phyloP scores from a whole-genome alignment of 2,888 invertebrate species.

The Tethea ocularis region DNA sequence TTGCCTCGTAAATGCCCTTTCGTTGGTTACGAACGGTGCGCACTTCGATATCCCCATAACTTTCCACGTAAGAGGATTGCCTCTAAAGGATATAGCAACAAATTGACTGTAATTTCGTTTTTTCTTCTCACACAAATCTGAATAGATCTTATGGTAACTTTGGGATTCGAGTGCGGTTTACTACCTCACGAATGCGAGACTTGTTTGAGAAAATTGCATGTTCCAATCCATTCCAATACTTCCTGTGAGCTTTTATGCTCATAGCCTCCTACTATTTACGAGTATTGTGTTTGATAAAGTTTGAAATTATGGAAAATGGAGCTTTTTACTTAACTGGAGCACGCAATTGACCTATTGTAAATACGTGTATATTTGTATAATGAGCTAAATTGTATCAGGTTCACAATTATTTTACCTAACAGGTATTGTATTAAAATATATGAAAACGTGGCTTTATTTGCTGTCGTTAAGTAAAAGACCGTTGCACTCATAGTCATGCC shows the following conservation, averaged over 20 bases:
- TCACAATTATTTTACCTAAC: too few species aligned
- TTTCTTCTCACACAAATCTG: slow-evolving; percentile 76
- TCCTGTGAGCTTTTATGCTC: slow-evolving; percentile 33
- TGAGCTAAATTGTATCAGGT: too few species aligned
- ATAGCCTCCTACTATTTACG: background rate
- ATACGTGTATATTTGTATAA: too few species aligned
- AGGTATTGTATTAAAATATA: too few species aligned
- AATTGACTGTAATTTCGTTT: slow-evolving; percentile 79
- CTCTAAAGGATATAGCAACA: slow-evolving; percentile 77
- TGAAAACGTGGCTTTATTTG: too few species aligned
- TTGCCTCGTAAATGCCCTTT: slow-evolving; percentile 30
- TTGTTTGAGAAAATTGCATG: slow-evolving; percentile 70
- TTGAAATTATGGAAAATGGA: background rate
- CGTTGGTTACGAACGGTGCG: slow-evolving; percentile 18
- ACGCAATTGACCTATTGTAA: too few species aligned
- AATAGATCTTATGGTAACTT: slow-evolving; percentile 50
- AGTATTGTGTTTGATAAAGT: background rate
- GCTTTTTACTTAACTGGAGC: background rate
- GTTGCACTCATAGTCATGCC: slow-evolving; percentile 24
- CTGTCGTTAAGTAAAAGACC: slow-evolving; percentile 20
- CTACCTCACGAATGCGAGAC: slow-evolving; percentile 55
- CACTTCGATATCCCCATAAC: slow-evolving; percentile 25
- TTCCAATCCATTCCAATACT: slow-evolving; percentile 59
- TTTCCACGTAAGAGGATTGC: slow-evolving; percentile 67
- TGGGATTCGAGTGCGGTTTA: slow-evolving; percentile 58